Percentiles rank a stretch among this genome's conserved stretches.
Evolutionary conservation across 1,140 invertebrate species (phyloP).

Genomic region (Saccostrea cuccullata): DNA sequence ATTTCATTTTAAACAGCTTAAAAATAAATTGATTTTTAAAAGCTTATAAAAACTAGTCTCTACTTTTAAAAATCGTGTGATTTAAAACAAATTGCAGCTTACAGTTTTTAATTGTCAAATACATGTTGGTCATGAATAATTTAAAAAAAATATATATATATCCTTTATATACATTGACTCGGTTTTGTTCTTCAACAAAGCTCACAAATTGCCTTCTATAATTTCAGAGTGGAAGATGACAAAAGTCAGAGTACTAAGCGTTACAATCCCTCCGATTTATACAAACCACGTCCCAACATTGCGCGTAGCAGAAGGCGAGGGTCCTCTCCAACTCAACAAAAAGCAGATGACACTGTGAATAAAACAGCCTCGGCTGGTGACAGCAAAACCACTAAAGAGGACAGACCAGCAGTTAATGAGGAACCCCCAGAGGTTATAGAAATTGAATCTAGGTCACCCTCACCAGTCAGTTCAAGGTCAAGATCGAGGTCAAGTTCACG

Average conservation of each 20-base stretch:
- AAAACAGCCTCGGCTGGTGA: not conserved
- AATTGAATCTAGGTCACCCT: conserved; percentile 37
- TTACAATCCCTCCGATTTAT: conserved; percentile 67
- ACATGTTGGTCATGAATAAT: too few species aligned
- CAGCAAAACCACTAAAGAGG: not conserved
- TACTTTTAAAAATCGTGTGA: not conserved
- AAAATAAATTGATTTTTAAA: not conserved
- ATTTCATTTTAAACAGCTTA: not conserved
- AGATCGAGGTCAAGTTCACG: conserved; percentile 22
- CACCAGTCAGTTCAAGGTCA: conserved; percentile 23
- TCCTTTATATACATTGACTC: too few species aligned
- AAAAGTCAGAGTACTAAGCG: conserved; percentile 53
- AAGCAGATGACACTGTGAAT: not conserved
- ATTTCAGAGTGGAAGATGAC: conserved; percentile 48
- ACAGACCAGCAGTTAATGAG: not conserved
- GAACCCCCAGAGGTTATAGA: conserved; percentile 28
- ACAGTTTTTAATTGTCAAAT: too few species aligned
- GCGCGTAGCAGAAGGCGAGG: conserved; percentile 41
- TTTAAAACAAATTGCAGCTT: too few species aligned
- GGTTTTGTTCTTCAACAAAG: not conserved
- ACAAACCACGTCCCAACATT: conserved; percentile 63
- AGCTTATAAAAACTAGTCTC: not conserved
- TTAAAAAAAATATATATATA: too few species aligned
- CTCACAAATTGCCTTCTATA: not conserved
- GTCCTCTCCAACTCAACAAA: conserved; percentile 43